Evolutionary conservation across 2,888 invertebrate species (phyloP), one percentile per base, ranked within the genome.

Genomic region (Crepidodera aurea): DNA sequence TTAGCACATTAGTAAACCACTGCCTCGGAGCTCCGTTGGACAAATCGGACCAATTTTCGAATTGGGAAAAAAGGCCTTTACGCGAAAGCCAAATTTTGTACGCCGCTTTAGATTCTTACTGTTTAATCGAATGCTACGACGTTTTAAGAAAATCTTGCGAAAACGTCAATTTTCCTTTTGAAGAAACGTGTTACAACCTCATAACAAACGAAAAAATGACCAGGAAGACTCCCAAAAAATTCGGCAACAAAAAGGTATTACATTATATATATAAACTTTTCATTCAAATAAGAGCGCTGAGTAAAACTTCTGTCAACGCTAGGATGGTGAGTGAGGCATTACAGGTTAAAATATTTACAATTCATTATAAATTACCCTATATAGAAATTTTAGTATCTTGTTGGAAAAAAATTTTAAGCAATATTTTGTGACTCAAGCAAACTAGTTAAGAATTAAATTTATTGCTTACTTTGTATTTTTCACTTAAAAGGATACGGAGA

Each of bases 1-100:
- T 95, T 18, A 89, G 89, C 73, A 88, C 88, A 66, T 81, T 94
- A 60, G 90, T 93, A 0, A 87, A 90, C 74, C 82, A 88, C 37
- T 92, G 92, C 76, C 85, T 93, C 75, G 93, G 93, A 4, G 82
- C 86, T 56, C 88, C 89, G 42, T 81, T 96, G 39, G 88, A 93
- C 79, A 96, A 96, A 80, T 87, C 88, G n/a, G 93, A 95, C 81
- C 94, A 94, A 76, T 92, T 93, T 81, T 94, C 94, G 0, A 93
- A 95, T 79, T 96, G 95, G 95, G 92, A 93, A 74, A 86, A 89
- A 70, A 84, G 95, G 69, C 95, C 95, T 7, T 77, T 96, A 53
- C 82, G 94, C 48, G 83, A 85, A 39, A 88, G 89, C 63, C 95
- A 96, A 83, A 85, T 93, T 61, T 79, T 83, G 40, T 95, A 95